These are phyloP conservation scores for Dioctria linearis DNA, from an alignment of 2,888 invertebrate species.

Conservation along the genomic window DNA sequence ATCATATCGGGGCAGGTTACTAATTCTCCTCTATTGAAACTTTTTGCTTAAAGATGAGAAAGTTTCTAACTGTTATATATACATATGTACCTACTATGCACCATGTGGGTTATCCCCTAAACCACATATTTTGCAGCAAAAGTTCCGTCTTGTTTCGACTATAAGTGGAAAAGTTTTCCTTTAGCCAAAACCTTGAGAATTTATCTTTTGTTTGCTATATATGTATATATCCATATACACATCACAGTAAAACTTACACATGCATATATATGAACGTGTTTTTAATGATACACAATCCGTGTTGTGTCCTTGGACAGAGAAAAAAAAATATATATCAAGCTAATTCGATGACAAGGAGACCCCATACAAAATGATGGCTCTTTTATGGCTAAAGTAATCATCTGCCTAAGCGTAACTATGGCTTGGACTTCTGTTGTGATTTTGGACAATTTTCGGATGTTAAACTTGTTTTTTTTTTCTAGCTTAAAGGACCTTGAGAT, in stretches of 20 bases:
- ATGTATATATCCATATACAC: neutral
- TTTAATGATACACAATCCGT: slow-evolving; percentile 1
- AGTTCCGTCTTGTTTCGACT: slow-evolving; percentile 20
- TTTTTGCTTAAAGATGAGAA: neutral
- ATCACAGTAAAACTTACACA: too few relatives aligned
- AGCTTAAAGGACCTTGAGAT: too few relatives aligned
- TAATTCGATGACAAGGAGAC: too few relatives aligned
- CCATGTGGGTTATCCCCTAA: neutral
- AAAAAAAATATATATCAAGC: too few relatives aligned
- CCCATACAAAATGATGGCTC: too few relatives aligned
- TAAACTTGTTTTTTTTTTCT: slow-evolving; percentile 35
- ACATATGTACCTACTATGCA: too few relatives aligned
- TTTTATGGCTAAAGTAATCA: too few relatives aligned
- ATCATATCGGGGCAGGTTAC: slow-evolving; percentile 41
- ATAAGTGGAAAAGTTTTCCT: slow-evolving; percentile 36
- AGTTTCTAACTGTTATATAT: too few relatives aligned
- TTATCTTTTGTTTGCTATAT: neutral
- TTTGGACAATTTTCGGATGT: slow-evolving; percentile 29
- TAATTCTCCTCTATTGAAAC: slow-evolving; percentile 31
- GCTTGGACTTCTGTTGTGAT: slow-evolving; percentile 14
- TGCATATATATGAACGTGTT: slow-evolving; percentile 7
- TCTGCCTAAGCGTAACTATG: too few relatives aligned
- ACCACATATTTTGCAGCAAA: neutral
- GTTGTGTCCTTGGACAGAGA: neutral
- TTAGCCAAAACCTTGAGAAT: neutral